These are phyloP conservation scores for Colostygia pectinataria DNA, from an alignment of 2,888 invertebrate species.

Conservation along the genomic window DNA sequence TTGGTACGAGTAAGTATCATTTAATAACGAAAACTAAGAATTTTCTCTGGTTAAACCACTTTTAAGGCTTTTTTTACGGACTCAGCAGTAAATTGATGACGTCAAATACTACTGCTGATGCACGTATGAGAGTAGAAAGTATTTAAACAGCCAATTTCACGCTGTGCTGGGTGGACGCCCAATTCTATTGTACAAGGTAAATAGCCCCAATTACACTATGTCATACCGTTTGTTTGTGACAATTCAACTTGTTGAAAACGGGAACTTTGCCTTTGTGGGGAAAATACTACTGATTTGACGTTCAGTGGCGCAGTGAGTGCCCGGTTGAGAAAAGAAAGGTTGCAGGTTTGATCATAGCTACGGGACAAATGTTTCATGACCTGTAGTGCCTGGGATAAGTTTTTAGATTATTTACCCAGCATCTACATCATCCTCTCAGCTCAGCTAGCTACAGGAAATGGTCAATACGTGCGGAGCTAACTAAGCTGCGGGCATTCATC, in stretches of 20 bases:
- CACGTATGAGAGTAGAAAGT: constrained; percentile 59
- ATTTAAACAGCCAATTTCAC: constrained; percentile 80
- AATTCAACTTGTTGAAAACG: constrained; percentile 30
- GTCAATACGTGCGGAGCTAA: too few species aligned
- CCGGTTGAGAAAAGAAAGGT: too few species aligned
- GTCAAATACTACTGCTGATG: background rate
- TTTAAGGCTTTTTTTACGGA: too few species aligned
- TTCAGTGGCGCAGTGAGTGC: constrained; percentile 17
- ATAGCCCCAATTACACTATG: constrained; percentile 65
- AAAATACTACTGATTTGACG: constrained; percentile 12
- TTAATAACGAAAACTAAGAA: too few species aligned
- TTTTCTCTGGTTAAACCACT: too few species aligned
- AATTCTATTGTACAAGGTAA: constrained; percentile 78
- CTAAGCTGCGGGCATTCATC: too few species aligned
- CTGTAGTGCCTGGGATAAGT: background rate
- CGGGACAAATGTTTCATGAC: too few species aligned
- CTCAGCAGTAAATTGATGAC: too few species aligned
- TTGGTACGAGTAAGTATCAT: too few species aligned
- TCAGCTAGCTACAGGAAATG: too few species aligned
- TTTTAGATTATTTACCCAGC: background rate
- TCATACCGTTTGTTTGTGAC: constrained; percentile 36
- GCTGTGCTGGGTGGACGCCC: constrained; percentile 66
- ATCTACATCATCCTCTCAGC: too few species aligned
- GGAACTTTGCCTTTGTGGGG: constrained; percentile 11
- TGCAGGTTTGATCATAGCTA: too few species aligned